These are phyloP conservation scores for Nothocercus julius DNA, from an alignment of 2,113 vertebrate genomes.

Conservation along the genomic window DNA sequence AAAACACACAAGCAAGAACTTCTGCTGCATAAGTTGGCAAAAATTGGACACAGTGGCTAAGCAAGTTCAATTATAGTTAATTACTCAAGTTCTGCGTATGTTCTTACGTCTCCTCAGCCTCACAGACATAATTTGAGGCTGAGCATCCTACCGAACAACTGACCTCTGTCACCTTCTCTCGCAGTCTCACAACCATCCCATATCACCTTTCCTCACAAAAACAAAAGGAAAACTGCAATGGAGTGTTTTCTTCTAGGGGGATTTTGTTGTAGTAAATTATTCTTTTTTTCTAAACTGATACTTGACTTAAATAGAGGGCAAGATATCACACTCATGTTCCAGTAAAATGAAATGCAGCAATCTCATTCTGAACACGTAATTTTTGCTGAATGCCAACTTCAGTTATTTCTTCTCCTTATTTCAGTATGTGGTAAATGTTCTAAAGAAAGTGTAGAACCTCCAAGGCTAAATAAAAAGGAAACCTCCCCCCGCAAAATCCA, in stretches of 20 bases:
- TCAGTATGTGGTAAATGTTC: neutral
- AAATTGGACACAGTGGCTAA: neutral
- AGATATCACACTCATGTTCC: neutral
- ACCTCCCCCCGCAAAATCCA: neutral
- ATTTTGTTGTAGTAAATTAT: neutral
- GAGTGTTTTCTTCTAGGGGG: neutral
- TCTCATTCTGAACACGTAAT: neutral
- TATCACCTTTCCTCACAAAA: neutral
- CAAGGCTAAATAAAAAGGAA: slow-evolving; percentile 29
- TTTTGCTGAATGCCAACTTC: neutral
- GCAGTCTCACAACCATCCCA: neutral
- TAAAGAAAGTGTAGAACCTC: neutral
- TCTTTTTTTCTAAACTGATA: neutral
- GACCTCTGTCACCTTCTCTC: neutral
- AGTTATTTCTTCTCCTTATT: slow-evolving; percentile 23
- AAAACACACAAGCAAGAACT: neutral
- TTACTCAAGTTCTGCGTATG: neutral
- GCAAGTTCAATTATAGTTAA: neutral
- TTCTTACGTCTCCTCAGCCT: neutral
- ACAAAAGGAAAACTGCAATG: neutral
- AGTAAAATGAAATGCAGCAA: neutral
- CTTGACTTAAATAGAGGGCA: neutral
- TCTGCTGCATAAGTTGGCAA: neutral
- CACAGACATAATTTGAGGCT: neutral
- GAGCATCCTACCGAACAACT: neutral